Percentiles rank a stretch among this genome's conserved stretches.
phyloP scores from a whole-genome alignment of 1,140 invertebrate genomes.

The Cyphomyrmex costatus region DNA sequence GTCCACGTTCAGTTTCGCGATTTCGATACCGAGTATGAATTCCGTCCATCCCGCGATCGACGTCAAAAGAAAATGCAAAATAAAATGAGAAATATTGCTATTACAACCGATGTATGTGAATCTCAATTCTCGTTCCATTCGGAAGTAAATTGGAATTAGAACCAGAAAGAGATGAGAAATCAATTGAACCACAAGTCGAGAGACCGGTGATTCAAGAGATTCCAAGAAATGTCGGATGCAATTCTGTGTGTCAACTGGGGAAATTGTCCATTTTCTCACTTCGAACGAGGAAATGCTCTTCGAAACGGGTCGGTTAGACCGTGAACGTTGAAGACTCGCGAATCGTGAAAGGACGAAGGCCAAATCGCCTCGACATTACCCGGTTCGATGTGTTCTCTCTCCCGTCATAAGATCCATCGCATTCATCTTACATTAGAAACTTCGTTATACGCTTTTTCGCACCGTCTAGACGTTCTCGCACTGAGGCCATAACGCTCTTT shows the following conservation, averaged over 20 bases:
- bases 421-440: slow-evolving; percentile 33
- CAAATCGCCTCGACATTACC: neutral
- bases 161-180: neutral
- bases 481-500: slow-evolving; percentile 37
- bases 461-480: slow-evolving; percentile 24
- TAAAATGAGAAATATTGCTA: neutral
- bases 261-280: neutral
- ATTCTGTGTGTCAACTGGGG: neutral
- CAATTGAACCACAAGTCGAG: neutral
- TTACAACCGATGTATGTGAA: neutral
- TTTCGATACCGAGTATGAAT: slow-evolving; percentile 49
- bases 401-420: slow-evolving; percentile 1
- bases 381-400: neutral
- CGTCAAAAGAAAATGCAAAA: neutral
- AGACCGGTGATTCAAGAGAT: neutral
- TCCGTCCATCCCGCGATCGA: neutral
- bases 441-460: slow-evolving; percentile 26
- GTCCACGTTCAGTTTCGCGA: slow-evolving; percentile 71
- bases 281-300: neutral
- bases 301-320: neutral
- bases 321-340: neutral
- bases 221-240: neutral
- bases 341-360: slow-evolving; percentile 32
- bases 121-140: neutral
- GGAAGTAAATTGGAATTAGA: neutral